A percentile compares a stretch with the other conserved stretches of the same genome.
Evolutionary conservation across 1,140 invertebrate genomes (phyloP).

Genomic region (Cydia splendana): DNA sequence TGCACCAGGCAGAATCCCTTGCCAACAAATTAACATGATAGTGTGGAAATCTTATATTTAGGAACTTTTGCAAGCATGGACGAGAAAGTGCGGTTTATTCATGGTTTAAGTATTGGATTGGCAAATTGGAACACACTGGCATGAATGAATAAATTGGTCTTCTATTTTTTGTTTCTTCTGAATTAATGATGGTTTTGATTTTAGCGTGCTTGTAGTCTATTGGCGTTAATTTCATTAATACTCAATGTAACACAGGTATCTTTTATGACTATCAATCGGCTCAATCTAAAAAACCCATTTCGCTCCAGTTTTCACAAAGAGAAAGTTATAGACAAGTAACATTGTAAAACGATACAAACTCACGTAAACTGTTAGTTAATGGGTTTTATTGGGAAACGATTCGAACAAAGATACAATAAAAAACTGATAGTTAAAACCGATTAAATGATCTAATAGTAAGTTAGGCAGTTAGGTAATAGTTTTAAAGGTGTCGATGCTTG

Average conservation of each 20-base stretch:
- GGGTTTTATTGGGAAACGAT: neutral
- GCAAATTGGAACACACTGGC: conserved; percentile 5
- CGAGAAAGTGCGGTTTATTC: conserved; percentile 14
- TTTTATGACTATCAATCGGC: neutral
- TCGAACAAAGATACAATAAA: neutral
- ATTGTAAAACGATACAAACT: neutral
- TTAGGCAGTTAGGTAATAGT: no score
- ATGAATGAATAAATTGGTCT: neutral
- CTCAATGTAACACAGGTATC: neutral
- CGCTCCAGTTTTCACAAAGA: neutral
- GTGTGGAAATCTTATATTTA: conserved; percentile 8
- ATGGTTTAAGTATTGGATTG: neutral
- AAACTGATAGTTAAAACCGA: neutral
- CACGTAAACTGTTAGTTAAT: neutral
- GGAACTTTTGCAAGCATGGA: conserved; percentile 4
- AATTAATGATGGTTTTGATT: neutral
- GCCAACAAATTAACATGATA: conserved; percentile 16
- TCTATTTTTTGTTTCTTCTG: neutral
- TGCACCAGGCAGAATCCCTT: neutral
- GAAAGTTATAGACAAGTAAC: neutral
- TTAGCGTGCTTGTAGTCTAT: conserved; percentile 13
- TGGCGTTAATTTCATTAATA: neutral
- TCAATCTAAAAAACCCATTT: neutral
- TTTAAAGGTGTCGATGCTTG: no score
- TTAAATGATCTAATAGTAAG: no score